phyloP scores from a whole-genome alignment of 35 echinoderm and acorn worm species.

The Ophiothrix spiculata region DNA sequence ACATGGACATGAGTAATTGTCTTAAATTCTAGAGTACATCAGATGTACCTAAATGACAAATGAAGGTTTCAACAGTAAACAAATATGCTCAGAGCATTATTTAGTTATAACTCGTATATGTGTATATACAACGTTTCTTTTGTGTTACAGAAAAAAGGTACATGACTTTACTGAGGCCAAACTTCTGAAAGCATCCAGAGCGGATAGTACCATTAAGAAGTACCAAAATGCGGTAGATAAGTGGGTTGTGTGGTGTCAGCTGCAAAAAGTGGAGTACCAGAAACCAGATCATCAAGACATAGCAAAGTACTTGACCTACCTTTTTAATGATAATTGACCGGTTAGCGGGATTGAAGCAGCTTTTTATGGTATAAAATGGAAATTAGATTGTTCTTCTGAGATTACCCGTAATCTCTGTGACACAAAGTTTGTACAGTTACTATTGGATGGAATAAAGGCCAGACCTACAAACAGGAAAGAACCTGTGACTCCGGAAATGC shows the following conservation, averaged over 20 bases:
- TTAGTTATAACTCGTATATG: too few relatives aligned
- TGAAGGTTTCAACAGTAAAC: too few relatives aligned
- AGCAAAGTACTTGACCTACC: not conserved
- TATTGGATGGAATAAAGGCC: too few relatives aligned
- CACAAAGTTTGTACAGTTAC: not conserved
- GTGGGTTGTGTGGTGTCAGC: not conserved
- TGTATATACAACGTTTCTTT: not conserved
- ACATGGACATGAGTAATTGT: too few relatives aligned
- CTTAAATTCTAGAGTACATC: too few relatives aligned
- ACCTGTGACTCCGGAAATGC: too few relatives aligned
- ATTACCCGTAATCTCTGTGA: not conserved
- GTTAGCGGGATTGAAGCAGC: not conserved
- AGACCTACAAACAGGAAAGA: too few relatives aligned
- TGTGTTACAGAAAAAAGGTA: not conserved
- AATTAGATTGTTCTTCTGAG: not conserved
- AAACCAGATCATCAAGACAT: not conserved
- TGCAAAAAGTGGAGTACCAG: not conserved
- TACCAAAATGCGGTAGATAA: not conserved
- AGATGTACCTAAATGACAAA: too few relatives aligned
- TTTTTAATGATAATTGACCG: not conserved
- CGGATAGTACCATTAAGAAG: not conserved
- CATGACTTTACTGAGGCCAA: not conserved
- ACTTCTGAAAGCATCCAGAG: not conserved
- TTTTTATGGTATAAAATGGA: constrained; percentile 2
- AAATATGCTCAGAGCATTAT: too few relatives aligned